Evolutionary conservation across 2,113 vertebrate species (phyloP).

Genomic region (Apaloderma vittatum): DNA sequence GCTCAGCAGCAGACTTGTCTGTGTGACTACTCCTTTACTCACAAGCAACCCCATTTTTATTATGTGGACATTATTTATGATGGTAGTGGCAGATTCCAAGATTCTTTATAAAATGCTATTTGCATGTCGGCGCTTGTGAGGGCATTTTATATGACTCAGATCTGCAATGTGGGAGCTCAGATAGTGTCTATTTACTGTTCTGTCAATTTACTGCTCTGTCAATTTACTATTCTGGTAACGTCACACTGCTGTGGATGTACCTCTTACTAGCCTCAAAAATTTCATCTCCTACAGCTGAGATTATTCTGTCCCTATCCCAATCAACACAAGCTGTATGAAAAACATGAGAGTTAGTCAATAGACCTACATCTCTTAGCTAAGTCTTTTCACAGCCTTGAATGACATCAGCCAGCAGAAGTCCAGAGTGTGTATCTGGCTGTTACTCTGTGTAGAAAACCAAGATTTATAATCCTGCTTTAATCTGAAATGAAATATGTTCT

Average conservation of each 20-base stretch:
- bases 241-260: background rate
- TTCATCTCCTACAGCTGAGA: background rate
- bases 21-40: background rate
- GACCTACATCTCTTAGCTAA: background rate
- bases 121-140: rapidly evolving
- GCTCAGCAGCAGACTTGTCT: rapidly evolving
- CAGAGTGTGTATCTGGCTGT: background rate
- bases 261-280: background rate
- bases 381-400: background rate
- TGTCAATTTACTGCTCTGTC: background rate
- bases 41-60: background rate
- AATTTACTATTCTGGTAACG: background rate
- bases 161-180: background rate
- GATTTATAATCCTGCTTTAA: background rate
- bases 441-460: background rate
- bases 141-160: background rate
- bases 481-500: background rate
- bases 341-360: background rate
- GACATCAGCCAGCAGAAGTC: background rate
- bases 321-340: background rate
- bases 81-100: background rate
- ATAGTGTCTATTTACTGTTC: background rate
- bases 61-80: background rate
- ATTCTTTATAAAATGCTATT: background rate
- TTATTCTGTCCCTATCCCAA: background rate